These are phyloP conservation scores for Eucera pruinosa DNA, from an alignment of 2,888 invertebrate species.

Conservation along the genomic window DNA sequence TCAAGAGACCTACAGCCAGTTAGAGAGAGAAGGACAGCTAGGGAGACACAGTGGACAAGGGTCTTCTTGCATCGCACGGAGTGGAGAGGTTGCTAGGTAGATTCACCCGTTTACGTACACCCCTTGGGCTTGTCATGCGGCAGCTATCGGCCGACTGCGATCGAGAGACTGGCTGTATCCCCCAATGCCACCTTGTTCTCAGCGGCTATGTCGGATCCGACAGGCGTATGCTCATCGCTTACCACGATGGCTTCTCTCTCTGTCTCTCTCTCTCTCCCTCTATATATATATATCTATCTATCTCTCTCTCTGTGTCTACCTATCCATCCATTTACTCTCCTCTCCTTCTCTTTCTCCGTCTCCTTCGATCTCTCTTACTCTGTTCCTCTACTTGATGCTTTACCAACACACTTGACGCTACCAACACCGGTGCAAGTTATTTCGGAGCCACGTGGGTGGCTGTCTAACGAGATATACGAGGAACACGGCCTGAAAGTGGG, in stretches of 20 bases:
- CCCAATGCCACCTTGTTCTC: conserved; percentile 73
- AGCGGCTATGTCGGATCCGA: conserved; percentile 72
- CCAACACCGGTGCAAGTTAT: conserved; percentile 58
- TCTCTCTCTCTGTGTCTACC: conserved; percentile 17
- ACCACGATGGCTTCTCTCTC: conserved; percentile 60
- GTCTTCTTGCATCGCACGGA: conserved; percentile 64
- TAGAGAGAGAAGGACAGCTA: conserved; percentile 11
- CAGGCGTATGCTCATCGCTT: conserved; percentile 70
- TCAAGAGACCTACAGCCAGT: conserved; percentile 42
- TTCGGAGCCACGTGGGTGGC: conserved; percentile 71
- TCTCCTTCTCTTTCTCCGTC: conserved; percentile 12
- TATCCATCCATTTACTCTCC: conserved; percentile 30
- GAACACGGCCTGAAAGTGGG: conserved; percentile 67
- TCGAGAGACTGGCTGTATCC: conserved; percentile 73
- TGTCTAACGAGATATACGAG: conserved; percentile 70
- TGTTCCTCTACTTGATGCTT: conserved; percentile 34
- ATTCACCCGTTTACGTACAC: conserved; percentile 76
- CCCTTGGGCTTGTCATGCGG: conserved; percentile 76
- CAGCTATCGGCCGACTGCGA: conserved; percentile 73
- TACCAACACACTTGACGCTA: conserved; percentile 34
- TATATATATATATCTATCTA: conserved; percentile 31
- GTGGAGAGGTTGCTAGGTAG: conserved; percentile 66
- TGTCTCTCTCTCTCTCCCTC: conserved; percentile 36
- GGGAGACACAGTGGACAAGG: conserved; percentile 64
- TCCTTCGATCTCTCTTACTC: not conserved